A percentile compares a stretch with the other conserved stretches of the same genome.
These are phyloP conservation scores for Mimachlamys varia DNA, from an alignment of 2,888 invertebrate species.

Conservation along the genomic window DNA sequence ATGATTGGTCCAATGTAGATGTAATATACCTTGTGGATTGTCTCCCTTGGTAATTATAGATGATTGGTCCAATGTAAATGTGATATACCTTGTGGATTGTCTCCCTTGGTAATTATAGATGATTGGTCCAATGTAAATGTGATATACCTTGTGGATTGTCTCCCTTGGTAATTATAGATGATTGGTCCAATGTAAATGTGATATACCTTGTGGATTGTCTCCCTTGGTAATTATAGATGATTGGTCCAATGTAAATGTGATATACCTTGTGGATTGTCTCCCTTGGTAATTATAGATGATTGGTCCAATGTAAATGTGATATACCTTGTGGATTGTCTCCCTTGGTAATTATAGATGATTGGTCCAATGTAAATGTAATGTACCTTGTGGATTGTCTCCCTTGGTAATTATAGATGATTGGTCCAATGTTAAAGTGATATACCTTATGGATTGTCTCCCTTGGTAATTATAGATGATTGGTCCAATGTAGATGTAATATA, in stretches of 20 bases:
- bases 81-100: conserved; percentile 83
- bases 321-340: conserved; percentile 83
- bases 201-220: conserved; percentile 84
- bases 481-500: too few relatives aligned
- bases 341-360: conserved; percentile 95
- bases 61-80: too few relatives aligned
- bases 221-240: conserved; percentile 94
- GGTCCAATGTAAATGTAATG: too few relatives aligned
- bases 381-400: conserved; percentile 84
- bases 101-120: conserved; percentile 94
- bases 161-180: conserved; percentile 94
- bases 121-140: too few relatives aligned
- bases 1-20: too few relatives aligned
- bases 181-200: too few relatives aligned
- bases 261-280: conserved; percentile 84
- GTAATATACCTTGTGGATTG: conserved; percentile 83
- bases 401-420: conserved; percentile 96
- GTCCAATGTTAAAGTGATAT: too few relatives aligned
- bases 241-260: too few relatives aligned
- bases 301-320: too few relatives aligned
- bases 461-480: conserved; percentile 96
- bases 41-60: conserved; percentile 93
- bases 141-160: conserved; percentile 83
- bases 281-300: conserved; percentile 95
- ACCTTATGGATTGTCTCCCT: conserved; percentile 84